Base-by-base conservation (phyloP, 37 sponge, comb jelly and placozoan genomes). In the Chondrilla cf. caribensis region DNA sequence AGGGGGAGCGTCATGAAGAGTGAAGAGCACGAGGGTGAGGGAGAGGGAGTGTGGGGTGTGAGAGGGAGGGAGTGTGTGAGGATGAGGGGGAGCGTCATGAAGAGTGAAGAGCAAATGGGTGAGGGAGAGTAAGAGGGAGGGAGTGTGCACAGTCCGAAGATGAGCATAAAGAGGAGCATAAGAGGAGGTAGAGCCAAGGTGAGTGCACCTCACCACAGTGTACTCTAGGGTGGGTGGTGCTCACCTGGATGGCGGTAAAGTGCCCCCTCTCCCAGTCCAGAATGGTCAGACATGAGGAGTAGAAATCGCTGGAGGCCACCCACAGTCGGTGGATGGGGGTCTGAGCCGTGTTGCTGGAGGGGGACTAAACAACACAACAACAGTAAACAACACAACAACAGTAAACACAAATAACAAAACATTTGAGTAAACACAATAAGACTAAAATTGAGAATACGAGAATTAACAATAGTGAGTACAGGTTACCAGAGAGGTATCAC, bases 241-340 rank as follows among this genome's bases (percentile, higher is more conserved):
- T 42, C 38, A 91, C 91, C 88, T 91, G 83, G 8, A 85, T 68
- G 36, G 29, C 82, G n/a, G 58, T 64, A 38, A 91, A 84, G 19
- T 77, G 70, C 44, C 87, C 88, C 0, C 36, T 38, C 15, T 33
- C 32, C 58, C 76, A 91, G 57, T 84, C 88, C 26, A 87, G 38
- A n/a, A 91, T 82, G 28, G 82, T 85, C 55, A 82, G 60, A 21
- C 47, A 58, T 38, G 85, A 82, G 41, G 71, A 66, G 37, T 79
- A 80, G 18, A 77, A 80, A 54, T 81, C 43, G 25, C 64, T 51
- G 24, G 82, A 85, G 18, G 82, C 85, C 51, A 87, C 88, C 91
- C 91, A 91, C 60, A 91, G 54, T 29, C 87, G 84, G 55, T 32
- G 80, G 44, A 44, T 21, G 40, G 62, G 58, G 18, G 70, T 41